Evolutionary conservation across 2,797 vertebrate genomes (phyloP), one percentile per base, ranked within the genome.

Genomic region (Labroides dimidiatus): DNA sequence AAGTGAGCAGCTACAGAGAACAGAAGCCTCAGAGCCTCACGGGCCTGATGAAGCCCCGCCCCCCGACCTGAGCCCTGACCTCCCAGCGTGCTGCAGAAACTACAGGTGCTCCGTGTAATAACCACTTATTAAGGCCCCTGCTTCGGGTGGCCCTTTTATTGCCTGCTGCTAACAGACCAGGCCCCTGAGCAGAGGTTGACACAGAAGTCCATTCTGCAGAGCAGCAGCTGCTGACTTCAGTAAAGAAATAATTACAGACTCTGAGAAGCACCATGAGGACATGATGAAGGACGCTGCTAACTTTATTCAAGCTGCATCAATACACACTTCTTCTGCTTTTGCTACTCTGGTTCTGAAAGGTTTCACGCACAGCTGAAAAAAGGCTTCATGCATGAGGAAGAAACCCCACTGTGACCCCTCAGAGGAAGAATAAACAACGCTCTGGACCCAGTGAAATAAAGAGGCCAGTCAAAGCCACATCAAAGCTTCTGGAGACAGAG

Each of bases 201-300:
- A 86, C 78, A 90, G 70, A 81, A 42, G 69, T n/a, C 72, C 66
- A 81, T 84, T 81, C 69, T 81, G 65, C 64, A 58, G 3, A 53
- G 24, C 48, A 87, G 47, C 84, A 93, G 89, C 88, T 89, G 88
- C 66, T 70, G 68, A 58, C 74, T 60, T 17, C 71, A 77, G 81
- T 53, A 82, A 52, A 80, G 72, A 48, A 76, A 75, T 91, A 91
- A 92, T 90, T 86, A 91, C 74, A 89, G 88, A 80, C 74, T 59
- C 44, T 33, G 72, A n/a, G 9, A 72, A 52, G 78, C 67, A 24
- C 50, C 64, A 56, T 75, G 81, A 87, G 77, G 14, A 70, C 71
- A 73, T 56, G 84, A 91, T 90, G 85, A 91, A 58, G 75, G 86
- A 91, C 81, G 75, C 61, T 27, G 24, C 63, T 66, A n/a, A 69